phyloP scores from a whole-genome alignment of 1,140 invertebrate species.

The Chymomyza costata region DNA sequence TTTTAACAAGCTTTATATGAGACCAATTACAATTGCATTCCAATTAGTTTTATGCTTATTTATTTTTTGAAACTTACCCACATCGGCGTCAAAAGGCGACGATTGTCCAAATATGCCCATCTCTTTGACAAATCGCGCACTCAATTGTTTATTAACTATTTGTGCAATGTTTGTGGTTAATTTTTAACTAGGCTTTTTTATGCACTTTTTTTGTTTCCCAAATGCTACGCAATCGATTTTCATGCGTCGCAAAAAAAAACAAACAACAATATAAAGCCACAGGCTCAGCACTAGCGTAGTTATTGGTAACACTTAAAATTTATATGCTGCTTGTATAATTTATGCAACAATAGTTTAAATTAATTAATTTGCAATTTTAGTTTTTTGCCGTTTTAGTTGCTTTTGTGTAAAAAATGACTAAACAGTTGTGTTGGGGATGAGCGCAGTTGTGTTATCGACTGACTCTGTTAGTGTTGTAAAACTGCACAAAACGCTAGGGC shows the following conservation, averaged over 20 bases:
- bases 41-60: conserved; percentile 6
- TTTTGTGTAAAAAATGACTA: too few species aligned
- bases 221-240: conserved; percentile 58
- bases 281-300: background rate
- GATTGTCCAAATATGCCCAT: conserved; percentile 83
- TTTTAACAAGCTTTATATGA: too few species aligned
- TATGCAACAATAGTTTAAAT: too few species aligned
- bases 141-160: conserved; percentile 34
- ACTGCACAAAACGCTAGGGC: too few species aligned
- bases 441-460: too few species aligned
- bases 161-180: conserved; percentile 24
- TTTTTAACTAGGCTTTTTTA: conserved; percentile 20
- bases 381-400: too few species aligned
- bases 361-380: too few species aligned
- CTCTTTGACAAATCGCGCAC: conserved; percentile 29
- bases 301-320: too few species aligned
- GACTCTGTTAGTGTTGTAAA: too few species aligned
- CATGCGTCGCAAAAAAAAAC: conserved; percentile 35
- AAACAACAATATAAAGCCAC: conserved; percentile 12
- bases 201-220: conserved; percentile 36
- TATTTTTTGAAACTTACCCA: conserved; percentile 78
- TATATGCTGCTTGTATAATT: too few species aligned
- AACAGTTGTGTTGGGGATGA: too few species aligned
- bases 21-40: conserved; percentile 8
- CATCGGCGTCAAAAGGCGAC: conserved; percentile 84